Evolutionary conservation across 2,888 invertebrate species (phyloP), one percentile per base, ranked within the genome.

Genomic region (Latrodectus elegans): DNA sequence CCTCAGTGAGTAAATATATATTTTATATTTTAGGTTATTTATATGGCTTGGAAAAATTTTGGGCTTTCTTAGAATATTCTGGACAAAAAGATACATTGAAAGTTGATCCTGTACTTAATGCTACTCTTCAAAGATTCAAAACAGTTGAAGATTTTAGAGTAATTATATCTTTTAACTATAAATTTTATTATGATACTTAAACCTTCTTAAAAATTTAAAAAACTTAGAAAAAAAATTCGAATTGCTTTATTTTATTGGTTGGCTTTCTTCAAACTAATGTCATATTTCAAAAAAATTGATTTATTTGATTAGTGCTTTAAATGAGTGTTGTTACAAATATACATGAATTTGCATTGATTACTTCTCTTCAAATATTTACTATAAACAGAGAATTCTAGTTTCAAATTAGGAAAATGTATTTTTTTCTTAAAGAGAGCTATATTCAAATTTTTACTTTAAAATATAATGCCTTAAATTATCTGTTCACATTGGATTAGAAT

Each of bases 21-120:
- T 91, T 9, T 22, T 68, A 52, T 9, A 65, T 90, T 91, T 9
- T 92, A 96, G 97, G 97, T 92, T 98, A 99, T 93, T 94, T 99
- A 78, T 99, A 99, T 93, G 99, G 99, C 51, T 93, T 99, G 90
- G 99, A 99, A 93, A 99, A 99, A 93, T 99, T 99, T 93, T 99
- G 99, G 98, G 99, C 99, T 73, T 99, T 99, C 94, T 94, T 97
- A 86, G 99, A 99, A 93, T 99, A 99, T 94, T 98, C 97, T 93
- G 97, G 96, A 92, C 95, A 96, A 91, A 95, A 95, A 55, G 94
- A 93, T 49, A 95, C 95, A 12, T 75, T 90, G 89, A 93, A 97
- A 74, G 94, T 95, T 89, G 95, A 95, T 89, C 94, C 95, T 0
- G 95, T 94, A 91, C 93, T 97, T 70, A 93, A 94, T 89, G 95